Conservation (phyloP, 1,140 invertebrate species). For the Zeugodacus cucurbitae region DNA sequence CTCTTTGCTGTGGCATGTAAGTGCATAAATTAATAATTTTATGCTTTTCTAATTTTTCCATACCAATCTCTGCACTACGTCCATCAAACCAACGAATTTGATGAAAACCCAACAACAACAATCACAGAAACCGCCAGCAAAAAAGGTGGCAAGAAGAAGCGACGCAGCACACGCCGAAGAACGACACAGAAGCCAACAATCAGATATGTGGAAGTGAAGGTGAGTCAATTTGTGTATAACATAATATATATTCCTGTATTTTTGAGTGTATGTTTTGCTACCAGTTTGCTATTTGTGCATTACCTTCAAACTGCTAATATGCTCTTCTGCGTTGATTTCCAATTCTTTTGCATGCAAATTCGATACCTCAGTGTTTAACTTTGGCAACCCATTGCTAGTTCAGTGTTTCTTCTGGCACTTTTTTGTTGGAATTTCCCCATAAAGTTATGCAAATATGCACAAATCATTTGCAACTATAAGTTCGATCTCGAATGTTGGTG, state of each 20-base stretch:
- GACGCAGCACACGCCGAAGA: slow-evolving; percentile 52
- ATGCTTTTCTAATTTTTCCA: slow-evolving; percentile 11
- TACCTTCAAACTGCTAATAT: slow-evolving; percentile 18
- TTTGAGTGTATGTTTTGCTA: not conserved
- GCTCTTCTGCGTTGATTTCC: not conserved
- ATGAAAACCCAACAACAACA: not conserved
- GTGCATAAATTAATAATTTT: slow-evolving; percentile 10
- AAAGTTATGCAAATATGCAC: slow-evolving; percentile 1
- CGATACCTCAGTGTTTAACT: not conserved
- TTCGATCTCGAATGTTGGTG: not conserved
- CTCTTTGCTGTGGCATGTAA: not conserved
- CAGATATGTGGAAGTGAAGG: slow-evolving; percentile 63
- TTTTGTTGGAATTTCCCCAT: not conserved
- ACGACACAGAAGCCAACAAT: slow-evolving; percentile 45
- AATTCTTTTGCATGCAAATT: not conserved
- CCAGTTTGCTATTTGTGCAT: not conserved
- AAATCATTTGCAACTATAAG: slow-evolving; percentile 29
- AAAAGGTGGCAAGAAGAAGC: slow-evolving; percentile 46
- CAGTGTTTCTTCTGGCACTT: not conserved
- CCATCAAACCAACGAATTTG: not conserved
- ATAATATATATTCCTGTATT: not conserved
- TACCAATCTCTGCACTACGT: not conserved
- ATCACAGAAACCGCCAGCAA: not conserved
- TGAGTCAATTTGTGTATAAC: slow-evolving; percentile 45
- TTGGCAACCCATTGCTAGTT: not conserved